Percentiles rank a stretch among this genome's conserved stretches.
Evolutionary conservation across 2,888 invertebrate genomes (phyloP).

Genomic region (Uloborus plumipes): DNA sequence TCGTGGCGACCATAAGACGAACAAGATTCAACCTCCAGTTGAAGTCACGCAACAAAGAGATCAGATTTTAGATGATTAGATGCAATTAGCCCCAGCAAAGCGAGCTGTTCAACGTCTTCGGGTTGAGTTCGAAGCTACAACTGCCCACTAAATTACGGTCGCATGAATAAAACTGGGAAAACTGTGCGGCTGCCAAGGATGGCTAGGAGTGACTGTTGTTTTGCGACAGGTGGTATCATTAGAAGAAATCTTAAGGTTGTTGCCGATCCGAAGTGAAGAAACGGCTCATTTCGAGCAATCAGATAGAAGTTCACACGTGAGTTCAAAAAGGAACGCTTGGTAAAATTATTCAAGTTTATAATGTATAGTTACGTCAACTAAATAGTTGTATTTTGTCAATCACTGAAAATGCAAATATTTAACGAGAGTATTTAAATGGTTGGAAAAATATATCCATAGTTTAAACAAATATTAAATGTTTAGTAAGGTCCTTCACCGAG

Average conservation of each 20-base stretch:
- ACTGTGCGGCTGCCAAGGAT: slow-evolving; percentile 30
- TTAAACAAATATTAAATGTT: too few relatives aligned
- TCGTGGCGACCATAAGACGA: slow-evolving; percentile 29
- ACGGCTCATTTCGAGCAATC: too few relatives aligned
- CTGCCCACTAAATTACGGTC: slow-evolving; percentile 61
- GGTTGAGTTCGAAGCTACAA: slow-evolving; percentile 10
- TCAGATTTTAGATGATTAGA: slow-evolving; percentile 62
- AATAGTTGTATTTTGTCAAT: too few relatives aligned
- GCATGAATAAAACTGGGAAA: slow-evolving; percentile 18
- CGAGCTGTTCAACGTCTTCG: slow-evolving; percentile 21
- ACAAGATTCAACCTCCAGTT: slow-evolving; percentile 2
- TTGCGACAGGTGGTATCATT: slow-evolving; percentile 40
- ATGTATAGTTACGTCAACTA: too few relatives aligned
- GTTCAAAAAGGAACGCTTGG: too few relatives aligned
- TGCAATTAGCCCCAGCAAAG: slow-evolving; percentile 53
- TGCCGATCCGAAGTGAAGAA: too few relatives aligned
- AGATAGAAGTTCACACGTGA: too few relatives aligned
- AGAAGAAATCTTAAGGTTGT: slow-evolving; percentile 2
- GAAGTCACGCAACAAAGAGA: slow-evolving; percentile 58
- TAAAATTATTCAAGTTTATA: too few relatives aligned
- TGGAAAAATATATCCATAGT: too few relatives aligned
- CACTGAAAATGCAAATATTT: too few relatives aligned
- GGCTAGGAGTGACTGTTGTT: slow-evolving; percentile 38
- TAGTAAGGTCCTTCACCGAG: neutral
- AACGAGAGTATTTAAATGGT: too few relatives aligned